phyloP scores from a whole-genome alignment of 2,797 vertebrate genomes.

The Fringilla coelebs region DNA sequence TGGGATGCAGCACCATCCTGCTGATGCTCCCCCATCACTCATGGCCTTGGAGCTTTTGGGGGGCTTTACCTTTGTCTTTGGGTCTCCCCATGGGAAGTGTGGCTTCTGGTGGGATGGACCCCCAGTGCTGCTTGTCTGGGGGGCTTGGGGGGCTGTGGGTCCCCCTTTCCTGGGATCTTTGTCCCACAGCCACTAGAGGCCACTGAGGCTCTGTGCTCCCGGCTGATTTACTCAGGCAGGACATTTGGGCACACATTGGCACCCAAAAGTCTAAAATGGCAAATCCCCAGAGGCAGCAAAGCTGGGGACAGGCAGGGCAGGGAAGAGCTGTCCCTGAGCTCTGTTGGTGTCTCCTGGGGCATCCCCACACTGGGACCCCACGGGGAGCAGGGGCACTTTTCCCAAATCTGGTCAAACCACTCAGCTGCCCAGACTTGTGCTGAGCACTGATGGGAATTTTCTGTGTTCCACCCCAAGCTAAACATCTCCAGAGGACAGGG shows the following conservation, averaged over 20 bases:
- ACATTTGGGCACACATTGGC: neutral
- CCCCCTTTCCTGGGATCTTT: neutral
- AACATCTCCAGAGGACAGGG: neutral
- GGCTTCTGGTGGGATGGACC: accelerated
- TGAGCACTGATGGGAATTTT: neutral
- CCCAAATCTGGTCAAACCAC: neutral
- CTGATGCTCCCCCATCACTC: neutral
- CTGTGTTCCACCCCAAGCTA: accelerated
- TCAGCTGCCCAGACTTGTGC: neutral
- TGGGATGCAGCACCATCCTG: neutral
- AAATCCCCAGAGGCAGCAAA: neutral
- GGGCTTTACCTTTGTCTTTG: neutral
- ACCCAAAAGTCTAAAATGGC: neutral
- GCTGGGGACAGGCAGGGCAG: accelerated
- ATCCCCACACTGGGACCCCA: accelerated
- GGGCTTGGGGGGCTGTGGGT: accelerated
- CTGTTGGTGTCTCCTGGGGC: accelerated
- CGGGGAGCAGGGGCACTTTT: accelerated
- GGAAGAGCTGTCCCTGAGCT: neutral
- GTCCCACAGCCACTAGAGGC: conserved; percentile 72
- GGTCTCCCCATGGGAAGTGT: accelerated
- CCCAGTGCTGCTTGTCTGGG: accelerated
- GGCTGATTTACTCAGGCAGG: neutral
- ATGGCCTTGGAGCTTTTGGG: accelerated
- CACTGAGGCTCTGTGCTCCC: conserved; percentile 49